phyloP scores from a whole-genome alignment of 1,140 invertebrate species.

The Lethrus apterus region DNA sequence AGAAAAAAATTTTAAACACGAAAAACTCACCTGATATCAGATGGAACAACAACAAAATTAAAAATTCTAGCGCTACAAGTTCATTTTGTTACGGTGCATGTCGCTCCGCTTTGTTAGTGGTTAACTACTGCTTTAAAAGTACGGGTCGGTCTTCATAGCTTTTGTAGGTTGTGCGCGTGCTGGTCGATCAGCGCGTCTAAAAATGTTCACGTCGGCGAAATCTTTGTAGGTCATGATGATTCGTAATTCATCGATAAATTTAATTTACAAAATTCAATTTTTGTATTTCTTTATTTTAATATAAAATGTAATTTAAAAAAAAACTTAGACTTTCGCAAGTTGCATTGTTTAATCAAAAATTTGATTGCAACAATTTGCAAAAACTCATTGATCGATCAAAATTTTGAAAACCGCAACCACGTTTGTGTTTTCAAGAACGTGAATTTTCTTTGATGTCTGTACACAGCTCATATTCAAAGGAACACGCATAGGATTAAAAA shows the following conservation, averaged over 20 bases:
- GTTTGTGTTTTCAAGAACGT: no score
- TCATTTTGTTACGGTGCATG: constrained; percentile 4
- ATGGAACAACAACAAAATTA: no score
- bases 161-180: constrained; percentile 1
- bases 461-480: no score
- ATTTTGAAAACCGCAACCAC: no score
- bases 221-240: not conserved
- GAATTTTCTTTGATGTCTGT: no score
- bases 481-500: no score
- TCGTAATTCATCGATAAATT: not conserved
- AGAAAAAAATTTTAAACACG: no score
- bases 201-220: constrained; percentile 9
- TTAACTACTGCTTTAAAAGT: constrained; percentile 10
- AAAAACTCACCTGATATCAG: no score
- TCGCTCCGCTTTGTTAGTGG: constrained; percentile 5
- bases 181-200: not conserved
- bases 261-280: not conserved
- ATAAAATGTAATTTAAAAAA: not conserved
- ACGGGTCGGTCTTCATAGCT: constrained; percentile 3
- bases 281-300: not conserved
- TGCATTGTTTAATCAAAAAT: no score
- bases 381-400: no score
- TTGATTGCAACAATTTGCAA: no score
- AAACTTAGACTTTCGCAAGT: not conserved
- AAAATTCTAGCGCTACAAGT: no score